Evolutionary conservation across 2,113 vertebrate species (phyloP), one percentile per base, ranked within the genome.

Genomic region (Penelope pileata): DNA sequence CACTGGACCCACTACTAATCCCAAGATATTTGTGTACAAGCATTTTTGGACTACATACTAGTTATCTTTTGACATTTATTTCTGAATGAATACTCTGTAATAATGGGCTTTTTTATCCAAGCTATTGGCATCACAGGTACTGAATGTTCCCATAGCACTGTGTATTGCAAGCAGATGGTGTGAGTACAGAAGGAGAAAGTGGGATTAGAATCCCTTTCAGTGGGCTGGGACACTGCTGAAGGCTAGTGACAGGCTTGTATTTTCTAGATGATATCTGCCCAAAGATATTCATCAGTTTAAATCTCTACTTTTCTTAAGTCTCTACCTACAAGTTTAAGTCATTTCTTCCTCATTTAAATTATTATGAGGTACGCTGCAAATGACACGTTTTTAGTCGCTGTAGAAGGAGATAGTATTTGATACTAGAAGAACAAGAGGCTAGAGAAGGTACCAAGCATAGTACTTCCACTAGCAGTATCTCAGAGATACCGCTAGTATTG

Each of bases 111-210:
- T 12, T 40, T 56, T 50, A 23, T 27, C 38, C 30, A 43, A 7
- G 53, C 67, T 66, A 5, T 16, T 88, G 42, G 1, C 66, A 3
- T 59, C 30, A 32, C 84, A 97, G 90, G 72, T 94, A 83, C 92
- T 38, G 64, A 81, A 34, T 75, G 87, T 94, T 92, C 85, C 72
- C 29, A 5, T 7, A 40, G 32, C 0, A 0, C 43, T 74, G 3
- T 54, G 75, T 34, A 64, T 94, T 81, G 42, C 18, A 70, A 90
- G 63, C 96, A 94, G 93, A 95, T 95, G 91, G 68, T 93, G 47
- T 47, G 72, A 95, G 34, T 18, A 59, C 29, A 87, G 89, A 45
- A 22, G 16, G 47, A 67, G 34, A 59, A 87, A 88, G 75, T 54
- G 60, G 59, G 67, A 80, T 86, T 50, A 68, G 58, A 91, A 77